Evolutionary conservation across 2,888 invertebrate species (phyloP).

Genomic region (Agrotis exclamationis): DNA sequence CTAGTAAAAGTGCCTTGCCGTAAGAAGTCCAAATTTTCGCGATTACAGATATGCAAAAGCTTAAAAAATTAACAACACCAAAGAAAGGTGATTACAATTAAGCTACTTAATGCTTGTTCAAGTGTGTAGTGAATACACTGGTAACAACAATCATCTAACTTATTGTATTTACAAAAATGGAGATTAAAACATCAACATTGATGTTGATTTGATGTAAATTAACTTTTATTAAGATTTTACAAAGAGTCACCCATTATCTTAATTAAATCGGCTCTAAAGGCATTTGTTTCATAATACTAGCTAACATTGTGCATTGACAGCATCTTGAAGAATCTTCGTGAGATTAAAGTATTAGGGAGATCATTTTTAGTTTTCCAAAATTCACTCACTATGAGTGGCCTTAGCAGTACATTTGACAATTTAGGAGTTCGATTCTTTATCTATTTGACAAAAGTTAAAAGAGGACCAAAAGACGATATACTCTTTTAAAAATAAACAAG

Average conservation of each 20-base stretch:
- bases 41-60: too few relatives aligned
- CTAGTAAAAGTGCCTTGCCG: too few relatives aligned
- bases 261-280: neutral
- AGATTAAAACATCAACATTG: neutral
- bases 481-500: slow-evolving; percentile 12
- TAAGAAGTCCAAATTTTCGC: too few relatives aligned
- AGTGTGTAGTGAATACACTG: too few relatives aligned
- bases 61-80: too few relatives aligned
- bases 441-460: slow-evolving; percentile 10
- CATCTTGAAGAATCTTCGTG: neutral
- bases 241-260: neutral
- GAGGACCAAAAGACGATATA: slow-evolving; percentile 9
- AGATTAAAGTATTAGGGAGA: neutral
- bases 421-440: neutral
- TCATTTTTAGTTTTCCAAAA: neutral
- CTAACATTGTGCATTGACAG: neutral
- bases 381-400: neutral
- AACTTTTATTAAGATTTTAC: neutral
- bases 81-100: too few relatives aligned
- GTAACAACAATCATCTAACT: too few relatives aligned
- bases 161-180: too few relatives aligned
- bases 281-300: neutral
- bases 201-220: too few relatives aligned
- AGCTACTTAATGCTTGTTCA: too few relatives aligned
- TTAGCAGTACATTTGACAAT: neutral